phyloP scores from a whole-genome alignment of 2,888 invertebrate species.

The Syrphus vitripennis region DNA sequence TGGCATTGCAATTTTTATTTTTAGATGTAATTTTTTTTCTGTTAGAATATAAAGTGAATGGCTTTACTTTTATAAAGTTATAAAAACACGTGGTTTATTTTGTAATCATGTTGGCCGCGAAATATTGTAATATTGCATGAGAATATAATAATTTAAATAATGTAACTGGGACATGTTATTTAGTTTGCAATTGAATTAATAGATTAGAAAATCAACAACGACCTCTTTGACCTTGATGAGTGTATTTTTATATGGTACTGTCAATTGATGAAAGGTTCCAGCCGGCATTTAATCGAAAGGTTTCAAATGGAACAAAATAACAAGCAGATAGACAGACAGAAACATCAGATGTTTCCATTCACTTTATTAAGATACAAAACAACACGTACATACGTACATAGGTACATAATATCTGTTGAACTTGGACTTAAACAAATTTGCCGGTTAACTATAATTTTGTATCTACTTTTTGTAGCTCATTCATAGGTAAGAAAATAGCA shows the following conservation, averaged over 20 bases:
- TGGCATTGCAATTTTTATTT: not conserved
- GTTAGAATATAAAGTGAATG: not conserved
- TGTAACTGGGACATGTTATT: not conserved
- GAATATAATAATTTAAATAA: not conserved
- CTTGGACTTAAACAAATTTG: not conserved
- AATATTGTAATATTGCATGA: not conserved
- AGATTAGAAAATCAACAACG: conserved; percentile 25
- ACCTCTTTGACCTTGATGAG: conserved; percentile 56
- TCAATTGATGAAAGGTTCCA: conserved; percentile 16
- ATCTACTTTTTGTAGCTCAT: no score
- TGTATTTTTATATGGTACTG: not conserved
- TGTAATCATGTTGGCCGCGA: not conserved
- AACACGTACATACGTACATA: no score
- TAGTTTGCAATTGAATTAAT: not conserved
- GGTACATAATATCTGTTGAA: not conserved
- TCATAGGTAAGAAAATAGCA: no score
- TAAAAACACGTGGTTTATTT: conserved; percentile 62
- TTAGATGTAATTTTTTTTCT: not conserved
- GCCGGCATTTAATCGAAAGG: not conserved
- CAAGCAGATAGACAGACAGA: not conserved
- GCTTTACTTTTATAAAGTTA: not conserved
- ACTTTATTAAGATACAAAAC: no score
- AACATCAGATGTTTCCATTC: not conserved
- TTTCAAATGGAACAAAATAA: not conserved
- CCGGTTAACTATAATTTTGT: not conserved